Base-by-base conservation (phyloP, 2,113 vertebrate species). In the Chunga burmeisteri region DNA sequence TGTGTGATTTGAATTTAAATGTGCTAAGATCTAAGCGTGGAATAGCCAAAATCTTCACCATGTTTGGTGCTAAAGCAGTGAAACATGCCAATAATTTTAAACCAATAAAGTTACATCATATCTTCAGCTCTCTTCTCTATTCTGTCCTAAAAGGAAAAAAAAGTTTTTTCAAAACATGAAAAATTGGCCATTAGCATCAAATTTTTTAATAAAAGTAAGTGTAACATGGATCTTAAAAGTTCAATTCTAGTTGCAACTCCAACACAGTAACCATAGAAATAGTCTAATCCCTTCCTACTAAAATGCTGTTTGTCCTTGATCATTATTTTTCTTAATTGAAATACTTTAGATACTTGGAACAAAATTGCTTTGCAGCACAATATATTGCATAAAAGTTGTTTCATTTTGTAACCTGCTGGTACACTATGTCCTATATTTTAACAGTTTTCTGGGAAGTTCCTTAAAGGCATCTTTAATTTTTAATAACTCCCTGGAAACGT, bases 381-480 rank as follows among this genome's bases (percentile, higher is more conserved):
- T 29, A 4, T 7, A 85, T 38, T 79, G 81, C 86, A 92, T 52
- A 13, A 32, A 81, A 94, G 91, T 85, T 49, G 36, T 50, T 82
- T 79, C 81, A 30, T 71, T 91, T 49, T 40, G 66, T 65, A 94
- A 95, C 95, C 96, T 88, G 90, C 90, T 62, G 62, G 90, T 93
- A 95, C 94, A 79, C 75, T 20, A 81, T 38, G 96, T 79, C 94
- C 96, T 93, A 95, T 86, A 95, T 95, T 94, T 30, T 7, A 71
- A 49, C 63, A 65, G 42, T 65, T 97, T 92, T 78, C 94, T 88
- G 95, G 94, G 92, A 93, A 96, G 95, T 42, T 96, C 92, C 92
- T 97, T 91, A 49, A 88, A 97, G 95, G 95, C 82, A 67, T 93
- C 88, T 95, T 96, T 55, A 93, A 97, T 96, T 86, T 96, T 96